phyloP scores from a whole-genome alignment of 2,113 vertebrate species.

The Dipodomys merriami region DNA sequence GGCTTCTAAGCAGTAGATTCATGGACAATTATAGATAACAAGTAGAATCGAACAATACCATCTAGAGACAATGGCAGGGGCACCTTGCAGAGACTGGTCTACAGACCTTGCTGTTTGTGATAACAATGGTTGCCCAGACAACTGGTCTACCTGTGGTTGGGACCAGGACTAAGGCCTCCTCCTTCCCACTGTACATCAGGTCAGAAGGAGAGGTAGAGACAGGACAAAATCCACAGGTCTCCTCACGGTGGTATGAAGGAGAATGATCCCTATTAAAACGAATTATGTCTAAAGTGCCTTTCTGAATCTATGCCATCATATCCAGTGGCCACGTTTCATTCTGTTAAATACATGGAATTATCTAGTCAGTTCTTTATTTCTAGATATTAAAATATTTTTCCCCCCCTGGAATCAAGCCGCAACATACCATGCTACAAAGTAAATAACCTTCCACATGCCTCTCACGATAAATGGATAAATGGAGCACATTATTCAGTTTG shows the following conservation, averaged over 20 bases:
- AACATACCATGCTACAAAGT: neutral
- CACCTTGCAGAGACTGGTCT: no score
- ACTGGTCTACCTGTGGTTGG: neutral
- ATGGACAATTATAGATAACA: neutral
- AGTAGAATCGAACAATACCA: neutral
- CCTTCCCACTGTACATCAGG: neutral
- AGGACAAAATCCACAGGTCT: neutral
- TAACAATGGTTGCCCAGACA: neutral
- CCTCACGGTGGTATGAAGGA: neutral
- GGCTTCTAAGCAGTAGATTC: neutral
- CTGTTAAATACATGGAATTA: neutral
- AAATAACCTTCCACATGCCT: neutral
- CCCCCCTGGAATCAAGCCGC: neutral
- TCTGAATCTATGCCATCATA: neutral
- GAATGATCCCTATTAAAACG: neutral
- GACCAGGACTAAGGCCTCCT: neutral
- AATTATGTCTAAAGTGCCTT: neutral
- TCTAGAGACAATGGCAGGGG: neutral
- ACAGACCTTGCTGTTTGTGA: neutral
- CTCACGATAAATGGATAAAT: neutral
- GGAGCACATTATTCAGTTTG: fast-evolving
- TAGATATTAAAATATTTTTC: neutral
- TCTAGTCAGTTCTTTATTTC: neutral
- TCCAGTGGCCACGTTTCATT: neutral
- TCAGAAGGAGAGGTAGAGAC: neutral